Conservation (phyloP, 92 coral and sea anemone species). For the Scolanthus callimorphus region DNA sequence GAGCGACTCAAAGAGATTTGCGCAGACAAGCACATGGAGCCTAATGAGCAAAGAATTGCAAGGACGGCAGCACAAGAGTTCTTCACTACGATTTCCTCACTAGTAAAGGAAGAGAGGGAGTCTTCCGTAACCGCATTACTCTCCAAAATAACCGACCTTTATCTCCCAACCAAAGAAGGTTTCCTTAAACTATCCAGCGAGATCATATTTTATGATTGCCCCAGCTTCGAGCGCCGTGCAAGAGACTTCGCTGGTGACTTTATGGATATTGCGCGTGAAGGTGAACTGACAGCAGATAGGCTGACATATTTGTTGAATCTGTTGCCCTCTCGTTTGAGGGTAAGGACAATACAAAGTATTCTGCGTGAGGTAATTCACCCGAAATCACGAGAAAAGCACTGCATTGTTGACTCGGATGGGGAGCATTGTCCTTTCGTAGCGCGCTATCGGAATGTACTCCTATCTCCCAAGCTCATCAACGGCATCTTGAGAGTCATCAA, state of each 20-base stretch:
- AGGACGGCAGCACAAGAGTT: constrained; percentile 78
- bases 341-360: constrained; percentile 72
- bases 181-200: constrained; percentile 81
- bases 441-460: constrained; percentile 64
- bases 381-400: constrained; percentile 72
- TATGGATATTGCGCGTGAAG: constrained; percentile 89
- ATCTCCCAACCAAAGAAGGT: constrained; percentile 85
- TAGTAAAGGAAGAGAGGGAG: constrained; percentile 69
- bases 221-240: constrained; percentile 90
- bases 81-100: constrained; percentile 68
- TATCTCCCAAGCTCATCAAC: constrained; percentile 80
- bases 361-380: constrained; percentile 87
- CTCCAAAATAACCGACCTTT: constrained; percentile 55
- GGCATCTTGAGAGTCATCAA: constrained; percentile 82
- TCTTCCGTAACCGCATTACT: constrained; percentile 57
- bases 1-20: constrained; percentile 77
- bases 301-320: constrained; percentile 75
- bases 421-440: constrained; percentile 59
- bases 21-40: constrained; percentile 79
- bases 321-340: constrained; percentile 82
- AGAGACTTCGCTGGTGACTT: constrained; percentile 84
- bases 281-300: constrained; percentile 89
- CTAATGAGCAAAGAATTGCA: constrained; percentile 79
- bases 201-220: constrained; percentile 82
- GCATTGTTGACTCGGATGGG: constrained; percentile 54